These are phyloP conservation scores for Caenorhabditis briggsae DNA, from an alignment of 1,140 invertebrate species.

Conservation along the genomic window DNA sequence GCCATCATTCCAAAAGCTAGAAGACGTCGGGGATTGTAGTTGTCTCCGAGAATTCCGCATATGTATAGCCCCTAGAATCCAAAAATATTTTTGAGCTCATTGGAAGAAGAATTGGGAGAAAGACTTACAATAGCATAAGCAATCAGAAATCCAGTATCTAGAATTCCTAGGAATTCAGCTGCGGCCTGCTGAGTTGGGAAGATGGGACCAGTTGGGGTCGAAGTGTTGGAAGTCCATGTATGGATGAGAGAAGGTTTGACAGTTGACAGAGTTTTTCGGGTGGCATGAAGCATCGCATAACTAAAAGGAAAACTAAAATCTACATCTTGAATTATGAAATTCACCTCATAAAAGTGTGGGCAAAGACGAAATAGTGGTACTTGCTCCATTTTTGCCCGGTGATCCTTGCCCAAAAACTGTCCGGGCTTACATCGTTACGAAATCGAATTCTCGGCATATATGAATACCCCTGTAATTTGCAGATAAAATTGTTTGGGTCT, in stretches of 20 bases:
- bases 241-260: slow-evolving; percentile 61
- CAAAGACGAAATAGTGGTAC: slow-evolving; percentile 55
- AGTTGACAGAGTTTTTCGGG: slow-evolving; percentile 61
- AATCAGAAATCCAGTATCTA: slow-evolving; percentile 59
- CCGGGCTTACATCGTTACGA: slow-evolving; percentile 36
- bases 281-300: slow-evolving; percentile 61
- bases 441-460: slow-evolving; percentile 41
- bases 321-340: neutral
- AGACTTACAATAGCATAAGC: slow-evolving; percentile 60
- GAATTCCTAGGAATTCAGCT: slow-evolving; percentile 57
- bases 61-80: slow-evolving; percentile 58
- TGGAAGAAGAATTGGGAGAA: neutral
- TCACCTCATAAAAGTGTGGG: slow-evolving; percentile 59
- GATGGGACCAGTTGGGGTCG: neutral
- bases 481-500: no score
- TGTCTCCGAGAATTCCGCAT: slow-evolving; percentile 59
- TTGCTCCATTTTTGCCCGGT: slow-evolving; percentile 43
- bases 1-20: slow-evolving; percentile 59
- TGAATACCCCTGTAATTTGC: neutral
- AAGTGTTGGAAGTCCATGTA: slow-evolving; percentile 55
- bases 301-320: neutral
- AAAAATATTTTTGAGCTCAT: neutral
- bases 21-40: slow-evolving; percentile 59
- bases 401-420: slow-evolving; percentile 34
- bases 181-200: slow-evolving; percentile 60